A percentile compares a stretch with the other conserved stretches of the same genome.
Evolutionary conservation across 2,888 invertebrate genomes (phyloP).

Genomic region (Bedellia somnulentella): DNA sequence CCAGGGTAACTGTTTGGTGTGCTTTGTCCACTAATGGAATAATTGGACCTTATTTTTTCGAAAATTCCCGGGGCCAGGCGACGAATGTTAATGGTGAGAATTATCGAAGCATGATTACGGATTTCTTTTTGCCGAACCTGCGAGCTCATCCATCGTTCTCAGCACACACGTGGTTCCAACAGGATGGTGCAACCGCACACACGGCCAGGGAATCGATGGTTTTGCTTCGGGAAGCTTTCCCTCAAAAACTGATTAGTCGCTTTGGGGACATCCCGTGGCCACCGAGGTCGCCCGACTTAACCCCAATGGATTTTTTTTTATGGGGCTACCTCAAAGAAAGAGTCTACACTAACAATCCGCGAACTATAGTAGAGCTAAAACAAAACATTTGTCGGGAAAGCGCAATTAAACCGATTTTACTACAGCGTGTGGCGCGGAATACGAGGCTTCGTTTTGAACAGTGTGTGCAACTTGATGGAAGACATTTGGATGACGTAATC

Average conservation of each 20-base stretch:
- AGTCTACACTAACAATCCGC: constrained; percentile 8
- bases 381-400: constrained; percentile 11
- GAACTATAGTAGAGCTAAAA: constrained; percentile 8
- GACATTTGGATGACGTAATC: neutral
- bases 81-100: constrained; percentile 9
- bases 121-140: constrained; percentile 12
- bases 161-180: constrained; percentile 11
- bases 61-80: constrained; percentile 10
- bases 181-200: constrained; percentile 7
- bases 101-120: constrained; percentile 12
- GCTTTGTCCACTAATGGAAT: constrained; percentile 12
- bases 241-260: neutral
- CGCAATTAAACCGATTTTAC: constrained; percentile 5
- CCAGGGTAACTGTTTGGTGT: constrained; percentile 13
- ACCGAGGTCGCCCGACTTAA: constrained; percentile 6
- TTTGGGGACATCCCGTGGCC: constrained; percentile 7
- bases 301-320: constrained; percentile 6
- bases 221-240: constrained; percentile 1
- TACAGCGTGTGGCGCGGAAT: neutral
- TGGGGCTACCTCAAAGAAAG: constrained; percentile 8
- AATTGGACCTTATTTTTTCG: constrained; percentile 11
- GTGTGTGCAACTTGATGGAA: neutral
- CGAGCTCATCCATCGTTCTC: constrained; percentile 9
- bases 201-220: constrained; percentile 5
- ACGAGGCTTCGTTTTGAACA: neutral